Base-by-base conservation (phyloP, 2,113 vertebrate genomes). In the Kryptolebias marmoratus region DNA sequence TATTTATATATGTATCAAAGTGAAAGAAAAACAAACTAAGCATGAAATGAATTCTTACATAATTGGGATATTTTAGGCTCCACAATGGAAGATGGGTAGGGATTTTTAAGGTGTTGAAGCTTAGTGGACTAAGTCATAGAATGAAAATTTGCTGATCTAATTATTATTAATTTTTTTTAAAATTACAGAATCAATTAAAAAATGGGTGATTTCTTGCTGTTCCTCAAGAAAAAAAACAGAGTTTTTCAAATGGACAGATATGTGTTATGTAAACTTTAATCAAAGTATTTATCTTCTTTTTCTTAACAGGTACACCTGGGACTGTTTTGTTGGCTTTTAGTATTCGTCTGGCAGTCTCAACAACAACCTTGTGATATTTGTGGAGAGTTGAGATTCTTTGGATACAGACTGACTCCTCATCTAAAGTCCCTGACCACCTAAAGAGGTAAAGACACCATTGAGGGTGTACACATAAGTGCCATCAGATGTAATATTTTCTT, bases 301-400 rank as follows among this genome's bases (percentile, higher is more conserved):
- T 48, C 55, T 73, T 53, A 67, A 30, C 83, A 92, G 88, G 83
- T 88, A 60, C 62, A 77, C 69, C 70, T 11, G 28, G 39, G 54
- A 75, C 50, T 28, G 69, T 18, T 27, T 53, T 7, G 16, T 74
- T 74, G 78, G 58, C 31, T 63, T 66, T 61, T 15, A 64, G n/a
- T 32, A 5, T 64, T 73, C 65, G 4, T 56, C 58, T 50, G 68
- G 50, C 39, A 63, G 44, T 59, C 63, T 61, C 66, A 61, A 75
- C 58, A 0, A 62, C 57, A 54, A 39, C 49, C 52, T 49, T 7
- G 68, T 73, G 60, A 77, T 55, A 56, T 71, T 53, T 60, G 53
- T 71, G 82, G 58, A 75, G 42, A 81, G 58, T 61, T 57, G n/a
- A 15, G 48, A 53, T 57, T 71, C 72, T 75, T 70, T 70, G 56